Percentiles rank a stretch among this genome's conserved stretches.
These are phyloP conservation scores for Mormoops blainvillei DNA, from an alignment of 2,113 vertebrate species.

Conservation along the genomic window DNA sequence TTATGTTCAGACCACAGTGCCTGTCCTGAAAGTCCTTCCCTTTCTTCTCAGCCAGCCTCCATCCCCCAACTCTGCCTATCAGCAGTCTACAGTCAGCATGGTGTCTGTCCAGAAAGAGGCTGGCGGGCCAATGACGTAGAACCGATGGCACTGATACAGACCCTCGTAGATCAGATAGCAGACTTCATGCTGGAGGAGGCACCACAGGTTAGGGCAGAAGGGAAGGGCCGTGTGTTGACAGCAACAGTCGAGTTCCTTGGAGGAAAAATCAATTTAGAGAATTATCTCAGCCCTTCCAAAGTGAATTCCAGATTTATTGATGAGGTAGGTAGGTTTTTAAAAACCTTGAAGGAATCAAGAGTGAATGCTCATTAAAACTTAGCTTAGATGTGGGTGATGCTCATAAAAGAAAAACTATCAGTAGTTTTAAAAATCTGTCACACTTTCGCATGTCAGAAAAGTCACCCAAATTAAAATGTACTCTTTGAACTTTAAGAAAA, in stretches of 20 bases:
- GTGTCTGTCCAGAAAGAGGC: background rate
- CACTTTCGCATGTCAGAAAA: background rate
- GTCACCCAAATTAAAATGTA: background rate
- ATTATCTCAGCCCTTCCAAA: slow-evolving; percentile 23
- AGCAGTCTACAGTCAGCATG: background rate
- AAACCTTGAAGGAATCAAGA: background rate
- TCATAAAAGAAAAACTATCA: background rate
- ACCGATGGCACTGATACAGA: background rate
- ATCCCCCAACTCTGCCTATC: background rate
- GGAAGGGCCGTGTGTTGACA: background rate
- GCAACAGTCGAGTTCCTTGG: background rate
- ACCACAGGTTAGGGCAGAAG: background rate
- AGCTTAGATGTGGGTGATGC: background rate
- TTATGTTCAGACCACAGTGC: background rate
- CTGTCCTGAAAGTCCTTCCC: background rate
- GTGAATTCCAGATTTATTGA: slow-evolving; percentile 46
- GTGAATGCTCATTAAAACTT: background rate
- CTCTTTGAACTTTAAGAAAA: background rate
- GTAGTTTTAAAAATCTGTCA: background rate
- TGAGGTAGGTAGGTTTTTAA: background rate
- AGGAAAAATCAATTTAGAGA: background rate
- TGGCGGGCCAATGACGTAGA: background rate
- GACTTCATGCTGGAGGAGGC: background rate
- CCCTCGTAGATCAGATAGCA: background rate
- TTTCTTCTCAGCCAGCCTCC: background rate